These are phyloP conservation scores for Hoplias malabaricus DNA, from an alignment of 2,113 vertebrate genomes.

Conservation along the genomic window DNA sequence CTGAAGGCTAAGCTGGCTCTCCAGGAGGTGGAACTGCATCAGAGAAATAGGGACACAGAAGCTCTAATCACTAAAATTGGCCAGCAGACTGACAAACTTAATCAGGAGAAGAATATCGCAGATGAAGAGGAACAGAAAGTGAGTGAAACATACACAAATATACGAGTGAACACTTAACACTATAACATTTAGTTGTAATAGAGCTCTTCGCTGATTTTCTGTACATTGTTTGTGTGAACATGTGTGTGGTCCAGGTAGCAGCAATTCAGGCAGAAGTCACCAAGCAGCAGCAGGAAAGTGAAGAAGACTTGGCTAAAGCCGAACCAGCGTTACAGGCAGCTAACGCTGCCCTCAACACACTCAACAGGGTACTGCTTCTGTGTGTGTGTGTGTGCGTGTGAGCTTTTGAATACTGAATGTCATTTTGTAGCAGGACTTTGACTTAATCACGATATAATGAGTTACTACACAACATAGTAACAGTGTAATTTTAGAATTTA, in stretches of 20 bases:
- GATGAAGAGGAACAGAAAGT: slow-evolving; percentile 71
- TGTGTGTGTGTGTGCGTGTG: background rate
- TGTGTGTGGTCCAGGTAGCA: slow-evolving; percentile 63
- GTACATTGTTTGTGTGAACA: background rate
- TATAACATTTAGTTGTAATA: background rate
- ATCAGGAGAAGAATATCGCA: slow-evolving; percentile 66
- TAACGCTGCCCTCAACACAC: slow-evolving; percentile 69
- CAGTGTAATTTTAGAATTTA: no score
- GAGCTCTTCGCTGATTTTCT: background rate
- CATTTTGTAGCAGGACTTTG: no score
- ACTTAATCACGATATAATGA: no score
- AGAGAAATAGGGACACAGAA: slow-evolving; percentile 80
- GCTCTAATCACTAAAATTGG: slow-evolving; percentile 73
- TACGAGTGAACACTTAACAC: background rate
- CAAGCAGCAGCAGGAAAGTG: slow-evolving; percentile 74
- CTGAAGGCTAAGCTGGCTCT: slow-evolving; percentile 82
- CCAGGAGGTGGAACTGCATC: slow-evolving; percentile 84
- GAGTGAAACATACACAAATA: slow-evolving; percentile 6
- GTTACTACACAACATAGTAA: no score
- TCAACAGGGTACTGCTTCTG: slow-evolving; percentile 61
- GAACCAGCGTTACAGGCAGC: slow-evolving; percentile 68
- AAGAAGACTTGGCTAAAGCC: slow-evolving; percentile 74
- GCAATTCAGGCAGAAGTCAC: slow-evolving; percentile 73
- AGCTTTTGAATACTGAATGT: no score
- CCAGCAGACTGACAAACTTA: slow-evolving; percentile 70